Evolutionary conservation across 1,140 invertebrate species (phyloP).

Genomic region (Araneus ventricosus): DNA sequence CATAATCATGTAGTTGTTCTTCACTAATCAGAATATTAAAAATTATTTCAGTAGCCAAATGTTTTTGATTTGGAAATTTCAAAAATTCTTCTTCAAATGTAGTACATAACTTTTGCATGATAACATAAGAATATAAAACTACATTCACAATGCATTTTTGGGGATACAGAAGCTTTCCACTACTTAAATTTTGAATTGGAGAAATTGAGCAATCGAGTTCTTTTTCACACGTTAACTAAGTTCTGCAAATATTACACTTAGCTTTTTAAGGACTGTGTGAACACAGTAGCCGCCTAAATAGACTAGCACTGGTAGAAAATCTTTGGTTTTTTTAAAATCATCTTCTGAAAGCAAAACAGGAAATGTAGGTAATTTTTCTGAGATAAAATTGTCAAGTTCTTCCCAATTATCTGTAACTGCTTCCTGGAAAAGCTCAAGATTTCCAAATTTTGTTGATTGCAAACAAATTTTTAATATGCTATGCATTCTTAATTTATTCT

Average conservation of each 20-base stretch:
- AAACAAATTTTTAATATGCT: background rate
- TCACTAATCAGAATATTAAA: background rate
- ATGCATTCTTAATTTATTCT: no score
- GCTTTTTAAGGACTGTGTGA: background rate
- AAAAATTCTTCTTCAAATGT: conserved; percentile 1
- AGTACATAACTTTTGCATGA: background rate
- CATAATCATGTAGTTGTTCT: background rate
- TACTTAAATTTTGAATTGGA: background rate
- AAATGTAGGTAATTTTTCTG: background rate
- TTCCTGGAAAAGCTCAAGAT: background rate
- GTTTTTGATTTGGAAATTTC: background rate
- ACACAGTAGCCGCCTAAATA: background rate
- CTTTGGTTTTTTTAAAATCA: background rate
- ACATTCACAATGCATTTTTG: background rate
- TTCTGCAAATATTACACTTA: conserved; percentile 4
- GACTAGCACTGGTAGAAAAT: background rate
- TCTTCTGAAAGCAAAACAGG: background rate
- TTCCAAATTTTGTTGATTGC: background rate
- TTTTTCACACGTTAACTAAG: background rate
- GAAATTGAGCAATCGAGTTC: background rate
- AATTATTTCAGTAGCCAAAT: background rate
- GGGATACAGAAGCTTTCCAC: background rate
- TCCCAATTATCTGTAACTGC: background rate
- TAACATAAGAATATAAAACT: background rate
- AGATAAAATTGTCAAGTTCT: background rate